Conservation (phyloP, 2,113 vertebrate genomes). For the Suncus etruscus region DNA sequence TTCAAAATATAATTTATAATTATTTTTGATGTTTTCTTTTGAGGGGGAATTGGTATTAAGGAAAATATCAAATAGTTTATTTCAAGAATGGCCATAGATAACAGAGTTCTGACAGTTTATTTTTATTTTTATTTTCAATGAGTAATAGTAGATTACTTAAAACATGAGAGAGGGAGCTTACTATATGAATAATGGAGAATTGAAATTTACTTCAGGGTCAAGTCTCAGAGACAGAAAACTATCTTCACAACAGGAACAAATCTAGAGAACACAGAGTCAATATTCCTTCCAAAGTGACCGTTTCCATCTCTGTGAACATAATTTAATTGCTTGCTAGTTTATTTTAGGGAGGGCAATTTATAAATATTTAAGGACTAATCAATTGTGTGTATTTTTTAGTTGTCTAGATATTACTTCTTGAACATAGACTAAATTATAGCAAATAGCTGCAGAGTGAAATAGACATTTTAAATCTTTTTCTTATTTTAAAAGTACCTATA, state of each 20-base stretch:
- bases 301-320: background rate
- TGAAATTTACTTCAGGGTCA: conserved; percentile 36
- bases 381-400: conserved; percentile 34
- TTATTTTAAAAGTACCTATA: background rate
- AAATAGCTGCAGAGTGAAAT: background rate
- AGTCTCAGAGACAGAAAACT: conserved; percentile 47
- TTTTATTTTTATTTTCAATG: background rate
- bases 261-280: conserved; percentile 30
- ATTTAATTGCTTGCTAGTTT: conserved; percentile 32
- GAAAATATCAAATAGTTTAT: conserved; percentile 24
- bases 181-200: background rate
- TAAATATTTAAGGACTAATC: conserved; percentile 34
- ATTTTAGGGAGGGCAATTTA: conserved; percentile 12
- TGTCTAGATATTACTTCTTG: background rate
- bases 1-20: conserved; percentile 34
- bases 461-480: background rate
- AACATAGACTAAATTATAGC: conserved; percentile 22
- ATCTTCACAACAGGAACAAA: background rate
- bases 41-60: conserved; percentile 43
- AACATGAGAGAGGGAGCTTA: background rate
- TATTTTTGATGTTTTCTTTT: conserved; percentile 35
- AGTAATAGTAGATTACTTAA: background rate
- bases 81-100: background rate
- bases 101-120: background rate
- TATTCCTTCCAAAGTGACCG: background rate